Evolutionary conservation across 2,113 vertebrate genomes (phyloP), one percentile per base, ranked within the genome.

Genomic region (Notarius lentiginosus): DNA sequence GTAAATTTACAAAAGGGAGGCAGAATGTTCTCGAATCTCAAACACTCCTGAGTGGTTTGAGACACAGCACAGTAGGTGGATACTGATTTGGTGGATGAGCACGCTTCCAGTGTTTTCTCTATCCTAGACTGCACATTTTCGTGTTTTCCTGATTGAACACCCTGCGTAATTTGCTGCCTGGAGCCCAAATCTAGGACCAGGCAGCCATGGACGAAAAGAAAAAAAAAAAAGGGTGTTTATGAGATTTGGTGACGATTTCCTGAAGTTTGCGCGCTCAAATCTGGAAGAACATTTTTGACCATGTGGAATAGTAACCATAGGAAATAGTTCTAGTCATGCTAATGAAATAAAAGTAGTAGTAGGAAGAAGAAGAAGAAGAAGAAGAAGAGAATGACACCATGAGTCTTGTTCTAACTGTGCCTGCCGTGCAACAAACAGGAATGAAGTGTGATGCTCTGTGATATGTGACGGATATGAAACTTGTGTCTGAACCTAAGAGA

Each of bases 1-100:
- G 95, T 95, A 95, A 93, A 95, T 93, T 94, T 87, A 90, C 86
- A 88, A 88, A 91, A 88, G 89, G 90, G 90, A 91, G 89, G 83
- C 83, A 84, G 88, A 93, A 90, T 87, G 85, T 92, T 93, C 91
- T 92, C 93, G 88, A 92, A 94, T 92, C 94, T 91, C 92, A 91
- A 91, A 93, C 89, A 91, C 83, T 63, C 76, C 49, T 81, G 60
- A 12, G 51, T 55, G 11, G 60, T 70, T 61, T 85, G 84, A 88
- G 80, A 90, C 82, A 80, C 84, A 66, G 49, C 77, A 80, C 60
- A 86, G 70, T 20, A 53, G 75, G 75, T 56, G 79, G 82, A 88
- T 76, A 86, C 84, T 58, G 82, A 61, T 41, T 53, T 47, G 80
- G 63, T 51, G 18, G 27, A 80, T 3, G 56, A 47, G 20, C 56